Base-by-base conservation (phyloP, 1,140 invertebrate genomes). In the Rhagoletis zephyria region DNA sequence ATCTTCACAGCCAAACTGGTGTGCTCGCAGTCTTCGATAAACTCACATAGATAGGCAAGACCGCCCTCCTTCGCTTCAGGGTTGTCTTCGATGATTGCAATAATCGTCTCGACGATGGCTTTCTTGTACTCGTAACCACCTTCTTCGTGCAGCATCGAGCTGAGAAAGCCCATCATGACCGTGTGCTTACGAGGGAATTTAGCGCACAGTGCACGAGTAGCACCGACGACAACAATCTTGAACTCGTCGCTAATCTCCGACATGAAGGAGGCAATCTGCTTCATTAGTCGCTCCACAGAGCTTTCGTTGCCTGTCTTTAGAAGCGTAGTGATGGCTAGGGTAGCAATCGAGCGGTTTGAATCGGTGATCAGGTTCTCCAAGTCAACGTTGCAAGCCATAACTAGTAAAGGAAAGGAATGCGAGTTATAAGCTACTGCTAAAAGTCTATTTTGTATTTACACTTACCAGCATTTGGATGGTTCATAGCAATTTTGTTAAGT, bases 11-110 rank as follows among this genome's bases (percentile, higher is more conserved):
- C 98, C 67, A 99, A 94, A 86, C 97, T 97, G 0, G 97, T 97
- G 91, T 99, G 98, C 91, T 99, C 99, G 93, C 99, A 99, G 93
- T 99, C 99, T 92, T 99, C 99, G 91, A 99, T 99, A 91, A 99
- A 99, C 93, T 99, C 99, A 92, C 99, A 99, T 0, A 99, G 94
- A 94, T 99, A 98, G 4, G 98, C 97, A 5, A 99, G 93, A 2
- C 98, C 98, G 19, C 97, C 96, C 94, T 99, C 98, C 93, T 99
- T 99, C 0, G 95, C 94, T 87, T 95, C 94, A 2, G 96, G 96
- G 93, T 99, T 99, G 90, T 99, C 98, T 93, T 99, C 98, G 88
- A 99, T 99, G 64, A 99, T 97, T 0, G 97, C 96, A 45, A 99
- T 99, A 65, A 99, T 98, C 7, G 99, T 99, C 91, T 99, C 98